Percentiles rank a stretch among this genome's conserved stretches.
Conservation (phyloP, 2,888 invertebrate genomes). For the Hirtodrosophila confusa region DNA sequence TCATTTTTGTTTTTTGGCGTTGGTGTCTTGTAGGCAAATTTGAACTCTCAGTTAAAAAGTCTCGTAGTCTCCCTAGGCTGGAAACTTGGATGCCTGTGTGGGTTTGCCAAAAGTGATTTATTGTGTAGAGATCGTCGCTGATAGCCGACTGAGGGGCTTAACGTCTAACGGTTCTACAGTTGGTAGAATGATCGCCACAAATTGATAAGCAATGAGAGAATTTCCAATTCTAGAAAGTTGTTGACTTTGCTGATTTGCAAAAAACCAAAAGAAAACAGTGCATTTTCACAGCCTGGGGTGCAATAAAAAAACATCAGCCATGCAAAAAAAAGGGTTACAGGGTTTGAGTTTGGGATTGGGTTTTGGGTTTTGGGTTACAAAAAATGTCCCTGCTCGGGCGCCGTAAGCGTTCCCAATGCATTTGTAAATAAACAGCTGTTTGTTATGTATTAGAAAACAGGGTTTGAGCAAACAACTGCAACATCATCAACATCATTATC, state of each 20-base stretch:
- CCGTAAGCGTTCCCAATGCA: conserved; percentile 3
- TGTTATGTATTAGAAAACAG: conserved; percentile 44
- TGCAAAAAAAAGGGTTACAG: conserved; percentile 58
- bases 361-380: conserved; percentile 59
- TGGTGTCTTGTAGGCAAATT: conserved; percentile 29
- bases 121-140: conserved; percentile 40
- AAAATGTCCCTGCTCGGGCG: conserved; percentile 9
- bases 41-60: conserved; percentile 19
- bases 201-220: conserved; percentile 60
- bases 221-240: conserved; percentile 25
- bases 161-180: conserved; percentile 58
- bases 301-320: conserved; percentile 7
- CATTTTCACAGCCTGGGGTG: conserved; percentile 31
- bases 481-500: conserved; percentile 43
- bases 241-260: conserved; percentile 73
- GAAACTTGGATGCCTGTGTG: conserved; percentile 28
- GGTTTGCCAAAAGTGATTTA: conserved; percentile 64
- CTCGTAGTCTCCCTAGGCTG: background rate
- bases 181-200: conserved; percentile 46
- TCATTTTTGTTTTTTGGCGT: conserved; percentile 16
- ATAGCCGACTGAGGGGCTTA: conserved; percentile 23
- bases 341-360: background rate
- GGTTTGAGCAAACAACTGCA: conserved; percentile 61
- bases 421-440: conserved; percentile 60
- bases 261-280: conserved; percentile 29